Evolutionary conservation across 2,113 vertebrate genomes (phyloP), one percentile per base, ranked within the genome.

Genomic region (Arizona elegans): DNA sequence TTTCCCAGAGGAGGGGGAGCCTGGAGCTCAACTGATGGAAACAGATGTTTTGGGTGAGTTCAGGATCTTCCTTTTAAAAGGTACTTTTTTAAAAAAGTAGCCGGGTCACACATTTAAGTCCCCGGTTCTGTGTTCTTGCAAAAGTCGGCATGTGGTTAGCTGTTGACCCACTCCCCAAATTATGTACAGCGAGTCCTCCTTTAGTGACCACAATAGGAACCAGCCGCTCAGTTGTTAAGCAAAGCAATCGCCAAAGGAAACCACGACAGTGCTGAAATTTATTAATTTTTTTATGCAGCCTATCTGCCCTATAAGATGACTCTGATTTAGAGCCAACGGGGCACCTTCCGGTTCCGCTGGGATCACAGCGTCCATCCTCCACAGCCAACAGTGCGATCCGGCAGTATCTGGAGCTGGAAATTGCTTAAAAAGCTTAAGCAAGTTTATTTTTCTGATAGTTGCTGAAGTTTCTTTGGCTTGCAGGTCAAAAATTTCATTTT

Each of bases 311-410:
- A 62, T 26, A 29, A 26, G 3, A 62, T 12, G 59, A 29, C 10
- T 65, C 59, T 65, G 13, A 33, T 17, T 75, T 2, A 75, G 65
- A 75, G 70, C n/a, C 70, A 17, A 38, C 2, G 19, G 70, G 70
- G 2, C 6, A 33, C 6, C 59, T 10, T 38, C 13, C 0, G 0
- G 5, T 75, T 38, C 15, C 2, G 13, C n/a, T 75, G n/a, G 65
- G 70, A 33, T 75, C 70, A 75, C 70, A 75, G 70, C 13, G 0
- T 75, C n/a, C 15, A 38, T 75, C n/a, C 70, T 75, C n/a, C n/a
- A 75, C n/a, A 38, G 70, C n/a, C 75, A 38, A 43, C 2, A 1
- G 33, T 81, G 70, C 9, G 70, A 38, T 38, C 15, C n/a, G 21
- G 70, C 33, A 9, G 33, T 5, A 38, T 81, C 17, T 1, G 33